A percentile compares a stretch with the other conserved stretches of the same genome.
Evolutionary conservation across 2,888 invertebrate genomes (phyloP).

Genomic region (Aproaerema taeniolella): DNA sequence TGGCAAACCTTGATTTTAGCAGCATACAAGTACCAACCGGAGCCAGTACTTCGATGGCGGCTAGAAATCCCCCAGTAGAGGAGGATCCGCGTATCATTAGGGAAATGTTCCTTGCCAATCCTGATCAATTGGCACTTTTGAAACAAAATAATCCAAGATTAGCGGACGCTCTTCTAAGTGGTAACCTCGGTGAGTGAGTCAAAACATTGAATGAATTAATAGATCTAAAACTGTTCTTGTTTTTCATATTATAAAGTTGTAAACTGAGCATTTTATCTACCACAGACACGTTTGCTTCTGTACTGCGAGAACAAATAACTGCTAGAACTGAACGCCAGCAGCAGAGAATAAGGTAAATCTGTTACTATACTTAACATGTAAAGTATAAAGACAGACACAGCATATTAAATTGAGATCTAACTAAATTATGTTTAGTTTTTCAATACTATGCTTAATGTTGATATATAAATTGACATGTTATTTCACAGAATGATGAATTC

Average conservation of each 20-base stretch:
- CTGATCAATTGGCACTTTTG: constrained; percentile 91
- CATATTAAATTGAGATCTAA: too few relatives aligned
- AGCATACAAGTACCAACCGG: constrained; percentile 86
- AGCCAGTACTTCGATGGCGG: constrained; percentile 53
- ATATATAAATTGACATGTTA: too few relatives aligned
- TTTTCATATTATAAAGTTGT: too few relatives aligned
- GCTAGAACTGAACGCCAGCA: constrained; percentile 89
- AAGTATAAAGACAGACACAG: too few relatives aligned
- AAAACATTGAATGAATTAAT: background rate
- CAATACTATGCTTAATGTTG: too few relatives aligned
- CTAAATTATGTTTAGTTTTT: too few relatives aligned
- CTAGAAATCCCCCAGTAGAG: constrained; percentile 69
- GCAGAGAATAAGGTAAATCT: constrained; percentile 79
- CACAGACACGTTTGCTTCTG: constrained; percentile 85
- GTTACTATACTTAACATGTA: too few relatives aligned
- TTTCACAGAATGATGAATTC: constrained; percentile 89
- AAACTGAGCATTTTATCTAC: too few relatives aligned
- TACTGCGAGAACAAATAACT: constrained; percentile 88
- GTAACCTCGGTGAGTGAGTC: constrained; percentile 81
- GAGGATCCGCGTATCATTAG: constrained; percentile 91
- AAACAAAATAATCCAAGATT: constrained; percentile 95
- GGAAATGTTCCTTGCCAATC: constrained; percentile 92
- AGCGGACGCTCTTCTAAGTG: constrained; percentile 93
- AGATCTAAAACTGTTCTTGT: background rate
- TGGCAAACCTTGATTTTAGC: constrained; percentile 89